These are phyloP conservation scores for Catagonus wagneri DNA, from an alignment of 2,113 vertebrate genomes.

Conservation along the genomic window DNA sequence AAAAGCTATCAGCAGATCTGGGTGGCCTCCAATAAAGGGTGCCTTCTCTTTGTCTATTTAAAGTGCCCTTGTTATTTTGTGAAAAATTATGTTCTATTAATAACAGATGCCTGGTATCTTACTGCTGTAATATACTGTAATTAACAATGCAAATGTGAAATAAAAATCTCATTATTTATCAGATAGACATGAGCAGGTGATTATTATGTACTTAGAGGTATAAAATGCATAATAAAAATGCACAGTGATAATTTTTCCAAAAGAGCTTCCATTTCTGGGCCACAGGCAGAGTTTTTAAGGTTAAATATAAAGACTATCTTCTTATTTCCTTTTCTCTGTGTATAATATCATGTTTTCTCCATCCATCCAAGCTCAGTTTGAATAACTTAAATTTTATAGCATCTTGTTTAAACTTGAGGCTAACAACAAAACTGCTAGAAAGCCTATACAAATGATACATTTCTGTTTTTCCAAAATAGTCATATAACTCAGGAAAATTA, in stretches of 20 bases:
- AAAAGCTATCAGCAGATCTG: constrained; percentile 37
- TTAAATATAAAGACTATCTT: constrained; percentile 63
- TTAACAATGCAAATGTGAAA: constrained; percentile 67
- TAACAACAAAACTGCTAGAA: constrained; percentile 69
- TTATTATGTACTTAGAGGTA: constrained; percentile 71
- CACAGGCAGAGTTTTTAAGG: constrained; percentile 62
- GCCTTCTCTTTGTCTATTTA: constrained; percentile 77
- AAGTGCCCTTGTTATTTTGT: constrained; percentile 72
- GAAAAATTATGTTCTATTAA: constrained; percentile 72
- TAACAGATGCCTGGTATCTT: constrained; percentile 78
- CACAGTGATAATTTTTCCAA: constrained; percentile 57
- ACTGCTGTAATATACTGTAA: constrained; percentile 65
- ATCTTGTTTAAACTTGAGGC: constrained; percentile 77
- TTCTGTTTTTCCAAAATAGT: constrained; percentile 84
- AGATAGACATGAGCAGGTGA: constrained; percentile 70
- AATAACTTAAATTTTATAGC: constrained; percentile 64
- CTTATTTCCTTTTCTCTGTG: neutral
- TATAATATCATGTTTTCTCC: constrained; percentile 13
- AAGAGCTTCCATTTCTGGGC: constrained; percentile 52
- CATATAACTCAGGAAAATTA: constrained; percentile 84
- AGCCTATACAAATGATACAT: constrained; percentile 78
- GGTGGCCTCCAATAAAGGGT: constrained; percentile 58
- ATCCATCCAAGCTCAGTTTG: constrained; percentile 48
- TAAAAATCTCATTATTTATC: constrained; percentile 81
- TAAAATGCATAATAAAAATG: constrained; percentile 80